phyloP scores from a whole-genome alignment of 1,140 invertebrate species.

The Drosophila gunungcola region DNA sequence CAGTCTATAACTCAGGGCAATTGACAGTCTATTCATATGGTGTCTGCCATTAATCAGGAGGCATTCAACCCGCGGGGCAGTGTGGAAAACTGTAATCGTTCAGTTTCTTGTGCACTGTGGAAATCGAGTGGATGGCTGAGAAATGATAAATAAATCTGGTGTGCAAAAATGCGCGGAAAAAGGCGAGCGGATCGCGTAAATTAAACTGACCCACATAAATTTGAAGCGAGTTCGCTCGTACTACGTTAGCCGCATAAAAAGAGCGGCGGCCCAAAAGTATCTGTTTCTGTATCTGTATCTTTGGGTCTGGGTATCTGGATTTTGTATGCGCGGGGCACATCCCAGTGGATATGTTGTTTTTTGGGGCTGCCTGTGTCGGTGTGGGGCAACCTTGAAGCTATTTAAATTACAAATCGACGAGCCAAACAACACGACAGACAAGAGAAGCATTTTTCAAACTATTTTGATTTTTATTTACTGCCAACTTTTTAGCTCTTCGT shows the following conservation, averaged over 20 bases:
- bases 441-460: conserved; percentile 71
- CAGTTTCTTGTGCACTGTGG: conserved; percentile 30
- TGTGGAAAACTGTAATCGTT: conserved; percentile 38
- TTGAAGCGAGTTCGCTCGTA: conserved; percentile 56
- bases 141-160: conserved; percentile 68
- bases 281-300: conserved; percentile 34
- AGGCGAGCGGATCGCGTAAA: conserved; percentile 64
- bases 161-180: conserved; percentile 50
- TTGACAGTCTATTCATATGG: conserved; percentile 63
- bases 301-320: conserved; percentile 54
- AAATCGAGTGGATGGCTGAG: conserved; percentile 37
- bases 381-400: conserved; percentile 79
- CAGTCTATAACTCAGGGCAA: conserved; percentile 63
- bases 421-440: conserved; percentile 31
- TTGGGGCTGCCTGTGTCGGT: conserved; percentile 25
- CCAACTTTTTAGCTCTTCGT: conserved; percentile 67
- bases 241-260: conserved; percentile 74
- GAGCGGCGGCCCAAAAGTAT: conserved; percentile 36
- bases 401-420: conserved; percentile 83
- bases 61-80: conserved; percentile 54
- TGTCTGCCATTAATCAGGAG: conserved; percentile 60
- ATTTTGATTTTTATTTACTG: conserved; percentile 82
- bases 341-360: conserved; percentile 17
- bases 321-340: conserved; percentile 73
- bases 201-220: conserved; percentile 83